Percentiles rank a stretch among this genome's conserved stretches.
phyloP scores from a whole-genome alignment of 92 coral and sea anemone species.

The Phenganax marumi region DNA sequence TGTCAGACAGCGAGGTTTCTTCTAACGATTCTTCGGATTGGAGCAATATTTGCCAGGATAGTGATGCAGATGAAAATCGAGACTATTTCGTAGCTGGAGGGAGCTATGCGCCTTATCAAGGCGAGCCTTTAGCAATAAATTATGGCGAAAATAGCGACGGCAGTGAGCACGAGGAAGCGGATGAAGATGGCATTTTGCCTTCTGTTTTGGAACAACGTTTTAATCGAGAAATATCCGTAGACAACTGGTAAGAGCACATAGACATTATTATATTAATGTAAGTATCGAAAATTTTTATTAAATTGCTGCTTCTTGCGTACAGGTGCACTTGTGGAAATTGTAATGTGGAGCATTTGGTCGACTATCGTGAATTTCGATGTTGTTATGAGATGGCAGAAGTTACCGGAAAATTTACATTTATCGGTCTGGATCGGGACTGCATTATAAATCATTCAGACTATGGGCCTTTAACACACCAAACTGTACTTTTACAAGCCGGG shows the following conservation, averaged over 20 bases:
- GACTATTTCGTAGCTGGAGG: background rate
- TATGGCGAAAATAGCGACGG: background rate
- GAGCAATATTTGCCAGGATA: background rate
- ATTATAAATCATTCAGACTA: slow-evolving; percentile 18
- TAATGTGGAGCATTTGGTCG: background rate
- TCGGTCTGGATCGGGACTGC: slow-evolving; percentile 15
- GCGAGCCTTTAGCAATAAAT: background rate
- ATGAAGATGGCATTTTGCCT: slow-evolving; percentile 40
- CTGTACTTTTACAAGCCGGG: background rate
- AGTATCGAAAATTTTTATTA: background rate
- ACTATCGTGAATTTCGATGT: slow-evolving; percentile 3
- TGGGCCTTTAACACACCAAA: slow-evolving; percentile 1
- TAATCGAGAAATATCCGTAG: slow-evolving; percentile 12
- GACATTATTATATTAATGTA: background rate
- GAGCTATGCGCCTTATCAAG: background rate
- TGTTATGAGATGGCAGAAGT: slow-evolving; percentile 7
- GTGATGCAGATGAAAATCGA: background rate
- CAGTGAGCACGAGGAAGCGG: background rate
- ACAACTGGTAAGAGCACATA: background rate
- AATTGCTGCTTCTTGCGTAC: background rate
- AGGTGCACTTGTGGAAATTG: background rate
- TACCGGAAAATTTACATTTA: slow-evolving; percentile 13
- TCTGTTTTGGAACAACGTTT: slow-evolving; percentile 26
- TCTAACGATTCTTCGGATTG: background rate
- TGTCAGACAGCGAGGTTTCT: slow-evolving; percentile 5